Evolutionary conservation across 2,888 invertebrate genomes (phyloP), one percentile per base, ranked within the genome.

Genomic region (Erpobdella octoculata): DNA sequence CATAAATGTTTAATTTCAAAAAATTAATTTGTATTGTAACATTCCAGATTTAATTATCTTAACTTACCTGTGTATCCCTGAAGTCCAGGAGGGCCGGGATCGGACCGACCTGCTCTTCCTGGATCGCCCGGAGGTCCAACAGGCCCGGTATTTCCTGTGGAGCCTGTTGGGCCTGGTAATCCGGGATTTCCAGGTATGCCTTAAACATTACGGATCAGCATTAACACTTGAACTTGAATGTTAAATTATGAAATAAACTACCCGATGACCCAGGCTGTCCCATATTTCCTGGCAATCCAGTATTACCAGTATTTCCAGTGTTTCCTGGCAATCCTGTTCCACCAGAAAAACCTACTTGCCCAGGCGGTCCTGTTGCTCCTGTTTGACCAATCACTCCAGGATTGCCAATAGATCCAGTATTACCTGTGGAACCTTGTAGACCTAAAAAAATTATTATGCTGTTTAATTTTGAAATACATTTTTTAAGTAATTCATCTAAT

Each of bases 41-140:
- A n/a, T 9, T 67, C 6, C 38, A 33, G 8, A 3, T 21, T 25
- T 38, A n/a, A 67, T 58, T 25, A 31, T 48, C 25, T 41, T 5
- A 21, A 18, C n/a, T 58, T 6, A 69, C 69, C 69, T 8, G 69
- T 69, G 33, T 58, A 33, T 33, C 69, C 69, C 3, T 25, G 69
- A 15, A 46, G 37, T 33, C 69, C 69, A 1, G 12, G 0, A 12
- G 1, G 36, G n/a, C 69, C 69, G 1, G 53, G 8, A 12, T 31
- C 48, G 5, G 69, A 28, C 35, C 15, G 31, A 41, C 69, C 69
- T 21, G 31, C 69, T 35, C 33, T 31, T 1, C 69, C 69, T 33
- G 46, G 58, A 15, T 33, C 58, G 15, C 69, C 69, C n/a, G 36
- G 33, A 58, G 69, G 69, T 35, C 69, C 69, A 21, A 46, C 31